Percentiles rank a stretch among this genome's conserved stretches.
These are phyloP conservation scores for Nansenia antarctica DNA, from an alignment of 2,113 vertebrate genomes.

Conservation along the genomic window DNA sequence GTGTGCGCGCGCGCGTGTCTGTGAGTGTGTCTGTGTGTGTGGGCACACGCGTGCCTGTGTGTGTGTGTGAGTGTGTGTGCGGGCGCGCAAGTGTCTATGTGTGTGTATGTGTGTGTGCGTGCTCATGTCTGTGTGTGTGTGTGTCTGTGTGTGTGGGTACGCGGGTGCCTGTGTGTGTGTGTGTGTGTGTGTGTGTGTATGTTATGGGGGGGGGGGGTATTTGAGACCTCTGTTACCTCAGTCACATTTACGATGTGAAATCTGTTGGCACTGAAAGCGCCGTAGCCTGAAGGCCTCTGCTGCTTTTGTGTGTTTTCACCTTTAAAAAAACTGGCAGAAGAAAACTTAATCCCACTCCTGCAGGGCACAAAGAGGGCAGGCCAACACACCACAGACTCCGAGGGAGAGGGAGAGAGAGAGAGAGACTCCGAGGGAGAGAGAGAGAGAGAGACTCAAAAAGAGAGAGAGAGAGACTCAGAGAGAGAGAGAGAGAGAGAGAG, in stretches of 20 bases:
- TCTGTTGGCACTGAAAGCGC: conserved; percentile 13
- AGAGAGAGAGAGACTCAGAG: background rate
- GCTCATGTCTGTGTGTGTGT: no score
- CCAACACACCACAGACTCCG: background rate
- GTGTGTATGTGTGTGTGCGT: background rate
- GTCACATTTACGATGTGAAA: conserved; percentile 24
- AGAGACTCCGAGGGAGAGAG: conserved; percentile 19
- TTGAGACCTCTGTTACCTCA: conserved; percentile 9
- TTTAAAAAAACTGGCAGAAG: conserved; percentile 29
- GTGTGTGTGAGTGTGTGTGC: background rate
- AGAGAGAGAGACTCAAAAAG: background rate
- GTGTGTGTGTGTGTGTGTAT: background rate
- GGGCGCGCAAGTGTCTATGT: background rate
- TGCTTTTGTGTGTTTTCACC: conserved; percentile 24
- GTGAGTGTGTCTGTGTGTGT: background rate
- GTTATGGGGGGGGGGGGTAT: no score
- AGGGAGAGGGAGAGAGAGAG: conserved; percentile 1
- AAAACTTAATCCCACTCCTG: conserved; percentile 31
- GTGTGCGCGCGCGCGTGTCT: background rate
- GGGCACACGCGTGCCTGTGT: background rate
- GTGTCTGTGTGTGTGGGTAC: background rate
- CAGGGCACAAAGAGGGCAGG: conserved; percentile 2
- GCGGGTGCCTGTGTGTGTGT: background rate
- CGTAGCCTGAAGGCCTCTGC: conserved; percentile 17
- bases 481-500: conserved; percentile 12